phyloP scores from a whole-genome alignment of 2,888 invertebrate genomes.

The Dryobotodes eremita region DNA sequence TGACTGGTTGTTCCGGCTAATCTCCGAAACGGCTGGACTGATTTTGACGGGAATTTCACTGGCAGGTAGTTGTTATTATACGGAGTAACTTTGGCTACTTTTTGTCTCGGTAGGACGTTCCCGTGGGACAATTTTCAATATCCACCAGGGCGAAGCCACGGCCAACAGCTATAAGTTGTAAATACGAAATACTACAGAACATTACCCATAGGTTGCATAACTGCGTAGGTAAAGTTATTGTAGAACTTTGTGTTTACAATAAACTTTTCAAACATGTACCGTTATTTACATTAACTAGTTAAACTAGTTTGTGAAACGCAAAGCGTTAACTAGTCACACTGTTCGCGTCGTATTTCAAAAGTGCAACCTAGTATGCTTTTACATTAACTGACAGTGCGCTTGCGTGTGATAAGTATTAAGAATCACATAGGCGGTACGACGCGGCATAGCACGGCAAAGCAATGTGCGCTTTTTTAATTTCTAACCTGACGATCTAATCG shows the following conservation, averaged over 20 bases:
- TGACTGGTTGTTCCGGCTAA: no score
- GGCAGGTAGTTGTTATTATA: no score
- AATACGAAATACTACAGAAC: slow-evolving; percentile 14
- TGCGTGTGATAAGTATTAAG: slow-evolving; percentile 30
- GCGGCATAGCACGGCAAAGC: background rate
- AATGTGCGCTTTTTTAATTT: no score
- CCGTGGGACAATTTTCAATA: no score
- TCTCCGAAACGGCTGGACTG: no score
- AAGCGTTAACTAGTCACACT: slow-evolving; percentile 14
- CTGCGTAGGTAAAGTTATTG: slow-evolving; percentile 17
- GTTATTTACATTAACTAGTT: slow-evolving; percentile 42
- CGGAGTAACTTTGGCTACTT: no score
- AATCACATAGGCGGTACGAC: background rate
- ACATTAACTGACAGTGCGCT: slow-evolving; percentile 16
- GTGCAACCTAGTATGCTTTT: slow-evolving; percentile 41
- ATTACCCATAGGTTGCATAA: background rate
- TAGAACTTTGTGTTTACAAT: slow-evolving; percentile 21
- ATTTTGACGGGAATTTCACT: no score
- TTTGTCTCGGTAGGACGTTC: no score
- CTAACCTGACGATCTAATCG: no score
- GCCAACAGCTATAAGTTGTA: no score
- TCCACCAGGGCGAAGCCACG: no score
- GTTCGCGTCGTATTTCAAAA: slow-evolving; percentile 40
- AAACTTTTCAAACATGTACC: slow-evolving; percentile 9
- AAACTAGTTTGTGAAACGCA: slow-evolving; percentile 25